Evolutionary conservation across 2,797 vertebrate genomes (phyloP), one percentile per base, ranked within the genome.

Genomic region (Orientallactaga sibirica): DNA sequence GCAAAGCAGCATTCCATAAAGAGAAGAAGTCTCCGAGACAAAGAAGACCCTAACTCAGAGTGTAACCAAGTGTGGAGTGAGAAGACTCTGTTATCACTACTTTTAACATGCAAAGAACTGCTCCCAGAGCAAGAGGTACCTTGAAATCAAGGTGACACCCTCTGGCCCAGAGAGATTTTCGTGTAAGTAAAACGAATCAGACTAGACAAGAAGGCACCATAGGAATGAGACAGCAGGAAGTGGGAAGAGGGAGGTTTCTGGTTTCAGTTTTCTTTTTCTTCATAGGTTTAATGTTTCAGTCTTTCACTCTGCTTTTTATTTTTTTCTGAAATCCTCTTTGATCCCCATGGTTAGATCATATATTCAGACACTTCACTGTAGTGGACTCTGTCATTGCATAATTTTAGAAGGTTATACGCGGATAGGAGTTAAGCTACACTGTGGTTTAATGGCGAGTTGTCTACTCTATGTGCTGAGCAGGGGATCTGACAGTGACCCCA

Each of bases 201-300:
- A 92, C 33, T 9, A 94, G 73, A 84, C 64, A 77, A 88, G 93
- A 94, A 58, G 85, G 61, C 58, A 81, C 58, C 33, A 7, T 10
- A 58, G 88, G 74, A 81, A 64, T 11, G 25, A 86, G 76, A 58
- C 76, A 43, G 12, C 24, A 64, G 75, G 27, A 89, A 91, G 61
- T 6, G 18, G 52, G 27, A 58, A 91, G 52, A 82, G n/a, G 33
- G 48, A 62, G 9, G 83, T n/a, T 37, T 52, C 12, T 55, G 68
- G 81, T 91, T 83, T 95, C 76, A 24, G 14, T 78, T 95, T 96
- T 90, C 93, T 83, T 94, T 91, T 91, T 78, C 95, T 94, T 94
- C 62, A n/a, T 78, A 87, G 89, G 48, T 62, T 95, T 94, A 85
- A 82, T 82, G 24, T 96, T 92, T 95, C 52, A 82, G 3, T 78